Evolutionary conservation across 2,888 invertebrate genomes (phyloP), one percentile per base, ranked within the genome.

Genomic region (Pachydiplax longipennis): DNA sequence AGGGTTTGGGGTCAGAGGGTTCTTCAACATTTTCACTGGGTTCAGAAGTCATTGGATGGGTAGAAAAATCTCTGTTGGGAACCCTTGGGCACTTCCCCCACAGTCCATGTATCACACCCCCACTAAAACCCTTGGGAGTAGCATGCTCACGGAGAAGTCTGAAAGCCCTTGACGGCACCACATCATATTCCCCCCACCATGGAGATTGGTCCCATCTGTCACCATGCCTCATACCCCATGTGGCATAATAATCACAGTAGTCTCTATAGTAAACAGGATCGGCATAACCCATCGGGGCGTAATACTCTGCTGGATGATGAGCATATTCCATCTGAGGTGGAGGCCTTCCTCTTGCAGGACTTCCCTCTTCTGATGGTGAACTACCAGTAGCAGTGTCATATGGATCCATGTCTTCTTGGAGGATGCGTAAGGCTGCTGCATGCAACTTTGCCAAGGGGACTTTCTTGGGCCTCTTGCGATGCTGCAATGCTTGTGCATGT

Each of bases 11-110:
- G 22, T 91, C 73, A 13, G 91, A 48, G 40, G 48, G 31, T 18
- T 73, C 90, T 87, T 53, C 91, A n/a, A 90, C 18, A 53, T 44
- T 90, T 25, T 90, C 90, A 44, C 61, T 48, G 40, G 73, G 40
- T 35, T 48, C 61, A 18, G 58, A 93, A 93, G 91, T 94, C 94
- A 3, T 94, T 94, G 3, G 94, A 94, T 92, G 94, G 94, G 22
- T 95, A 95, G 91, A 94, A 93, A 95, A 94, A 93, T 96, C 96
- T 25, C 95, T 95, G 92, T 95, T 96, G 91, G 95, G 94, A 81
- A 96, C 95, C 91, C 96, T 94, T 0, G 96, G 96, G 93, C 96
- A 96, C 90, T 95, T 95, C 0, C 95, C 96, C 40, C 95, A 94
- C 92, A 95, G 94, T 15, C 95, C 94, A 91, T 95, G 94, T 92